phyloP scores from a whole-genome alignment of 2,113 vertebrate species.

The Mustela lutreola region DNA sequence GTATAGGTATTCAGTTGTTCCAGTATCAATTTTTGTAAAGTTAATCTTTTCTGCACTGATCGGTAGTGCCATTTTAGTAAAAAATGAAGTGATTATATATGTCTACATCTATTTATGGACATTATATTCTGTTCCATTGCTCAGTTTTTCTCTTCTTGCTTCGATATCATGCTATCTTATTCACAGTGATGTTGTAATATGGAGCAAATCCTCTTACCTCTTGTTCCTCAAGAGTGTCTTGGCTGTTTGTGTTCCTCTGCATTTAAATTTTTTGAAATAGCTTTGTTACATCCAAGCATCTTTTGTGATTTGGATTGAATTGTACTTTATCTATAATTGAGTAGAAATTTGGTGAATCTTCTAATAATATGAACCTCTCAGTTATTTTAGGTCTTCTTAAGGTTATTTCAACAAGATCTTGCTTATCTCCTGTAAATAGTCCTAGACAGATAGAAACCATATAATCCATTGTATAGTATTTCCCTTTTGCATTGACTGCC shows the following conservation, averaged over 20 bases:
- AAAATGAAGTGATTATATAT: background rate
- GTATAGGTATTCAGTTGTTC: background rate
- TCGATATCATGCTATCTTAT: background rate
- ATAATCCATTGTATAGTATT: background rate
- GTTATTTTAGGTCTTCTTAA: background rate
- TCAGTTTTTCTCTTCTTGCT: background rate
- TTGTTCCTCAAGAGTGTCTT: background rate
- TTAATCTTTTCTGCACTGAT: background rate
- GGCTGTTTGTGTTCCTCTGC: background rate
- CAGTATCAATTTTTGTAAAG: slow-evolving; percentile 2
- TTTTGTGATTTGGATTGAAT: background rate
- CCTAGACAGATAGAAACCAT: background rate
- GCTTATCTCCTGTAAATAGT: background rate
- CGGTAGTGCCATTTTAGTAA: background rate
- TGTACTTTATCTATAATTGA: background rate
- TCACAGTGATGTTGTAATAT: background rate
- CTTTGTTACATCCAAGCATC: background rate
- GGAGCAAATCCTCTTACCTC: background rate
- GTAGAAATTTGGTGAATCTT: slow-evolving; percentile 6
- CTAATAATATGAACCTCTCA: background rate
- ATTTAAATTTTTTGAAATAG: slow-evolving; percentile 27
- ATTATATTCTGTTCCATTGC: background rate
- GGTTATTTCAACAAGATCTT: slow-evolving; percentile 15
- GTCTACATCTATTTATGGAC: background rate
- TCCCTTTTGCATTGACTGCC: background rate